Evolutionary conservation across 2,113 vertebrate genomes (phyloP), one percentile per base, ranked within the genome.

Genomic region (Dermatemys mawii): DNA sequence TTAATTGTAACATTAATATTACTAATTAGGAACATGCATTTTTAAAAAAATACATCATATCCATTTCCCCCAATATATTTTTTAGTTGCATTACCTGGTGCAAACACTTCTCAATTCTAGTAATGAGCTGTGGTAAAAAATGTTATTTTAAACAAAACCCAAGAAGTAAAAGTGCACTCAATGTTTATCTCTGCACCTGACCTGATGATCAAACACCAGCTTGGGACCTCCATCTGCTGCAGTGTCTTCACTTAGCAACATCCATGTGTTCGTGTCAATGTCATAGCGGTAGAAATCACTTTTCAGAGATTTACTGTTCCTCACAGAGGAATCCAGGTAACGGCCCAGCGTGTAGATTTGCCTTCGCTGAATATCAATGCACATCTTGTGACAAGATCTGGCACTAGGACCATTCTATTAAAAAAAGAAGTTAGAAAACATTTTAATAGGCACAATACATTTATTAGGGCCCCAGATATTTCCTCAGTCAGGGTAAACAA

Each of bases 331-430:
- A 98, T 99, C 99, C 96, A 99, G 97, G 85, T 99, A 99, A 35
- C 99, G 98, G 8, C 99, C 99, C 93, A 99, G 97, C 0, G 99
- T 99, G 97, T 99, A 99, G 96, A 99, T 99, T 96, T 99, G 99
- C 54, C 99, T 98, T 24, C 99, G 96, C 5, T 99, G 99, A 32
- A 99, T 99, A 97, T 99, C 99, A 48, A 99, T 99, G 97, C 99
- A 99, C 99, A 99, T 99, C 98, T 99, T 99, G 97, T 99, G 99
- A 95, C 99, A 99, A 2, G 99, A 99, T 27, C 99, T 98, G 53
- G 99, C 99, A n/a, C 99, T 99, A 1, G 99, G 99, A 7, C 99
- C 99, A 35, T 97, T 99, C 99, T 99, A 89, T 17, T 32, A 44
- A 60, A 67, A 76, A 46, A 41, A 86, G 80, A 0, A 2, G 67